phyloP scores from a whole-genome alignment of 2,113 vertebrate genomes.

The Amazona guildingii region DNA sequence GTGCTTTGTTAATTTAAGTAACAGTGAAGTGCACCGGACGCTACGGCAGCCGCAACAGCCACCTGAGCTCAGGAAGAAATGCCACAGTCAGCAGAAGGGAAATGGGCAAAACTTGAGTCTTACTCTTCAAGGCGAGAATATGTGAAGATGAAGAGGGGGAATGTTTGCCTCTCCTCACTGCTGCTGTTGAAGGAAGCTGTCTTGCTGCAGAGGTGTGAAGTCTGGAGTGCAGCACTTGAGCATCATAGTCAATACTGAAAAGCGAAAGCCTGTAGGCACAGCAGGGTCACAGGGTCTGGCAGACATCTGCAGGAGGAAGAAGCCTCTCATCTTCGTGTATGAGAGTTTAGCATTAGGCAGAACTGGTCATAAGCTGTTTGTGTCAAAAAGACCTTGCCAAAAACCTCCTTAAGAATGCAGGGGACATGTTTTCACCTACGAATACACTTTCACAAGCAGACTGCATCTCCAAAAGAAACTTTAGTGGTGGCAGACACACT shows the following conservation, averaged over 20 bases:
- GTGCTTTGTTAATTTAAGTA: constrained; percentile 2
- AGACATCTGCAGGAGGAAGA: not conserved
- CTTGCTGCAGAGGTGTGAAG: not conserved
- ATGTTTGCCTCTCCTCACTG: not conserved
- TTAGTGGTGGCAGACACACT: not conserved
- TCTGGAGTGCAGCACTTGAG: not conserved
- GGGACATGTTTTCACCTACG: not conserved
- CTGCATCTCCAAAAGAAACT: not conserved
- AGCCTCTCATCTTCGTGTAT: not conserved
- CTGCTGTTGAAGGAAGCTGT: not conserved
- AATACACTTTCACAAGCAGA: not conserved
- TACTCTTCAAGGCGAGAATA: not conserved
- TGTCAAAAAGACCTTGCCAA: not conserved
- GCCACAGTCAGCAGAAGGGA: fast-evolving
- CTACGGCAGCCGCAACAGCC: not conserved
- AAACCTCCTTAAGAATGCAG: not conserved
- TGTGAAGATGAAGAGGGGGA: not conserved
- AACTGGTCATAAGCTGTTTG: not conserved
- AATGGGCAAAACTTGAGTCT: not conserved
- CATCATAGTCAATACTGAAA: fast-evolving
- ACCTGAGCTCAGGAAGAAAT: not conserved
- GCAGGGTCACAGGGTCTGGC: not conserved
- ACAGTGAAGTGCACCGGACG: not conserved
- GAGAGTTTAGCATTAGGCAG: not conserved
- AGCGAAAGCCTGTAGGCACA: not conserved